Conservation (phyloP, 2,888 invertebrate genomes). For the Sesia bembeciformis region DNA sequence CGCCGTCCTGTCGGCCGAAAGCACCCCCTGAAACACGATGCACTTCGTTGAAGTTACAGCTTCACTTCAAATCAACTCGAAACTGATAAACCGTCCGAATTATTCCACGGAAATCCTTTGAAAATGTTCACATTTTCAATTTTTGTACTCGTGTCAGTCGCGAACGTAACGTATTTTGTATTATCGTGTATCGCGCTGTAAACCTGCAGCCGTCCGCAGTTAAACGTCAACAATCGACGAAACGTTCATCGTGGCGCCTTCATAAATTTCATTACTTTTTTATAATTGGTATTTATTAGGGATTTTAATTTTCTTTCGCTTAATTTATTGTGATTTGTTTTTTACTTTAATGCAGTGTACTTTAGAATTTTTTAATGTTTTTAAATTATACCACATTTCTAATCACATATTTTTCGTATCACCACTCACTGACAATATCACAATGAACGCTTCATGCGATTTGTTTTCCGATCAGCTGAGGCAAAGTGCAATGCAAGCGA, state of each 20-base stretch:
- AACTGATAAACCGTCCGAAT: background rate
- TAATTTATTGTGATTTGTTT: background rate
- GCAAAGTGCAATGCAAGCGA: conserved; percentile 32
- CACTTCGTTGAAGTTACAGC: conserved; percentile 35
- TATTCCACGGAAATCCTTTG: background rate
- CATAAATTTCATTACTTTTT: conserved; percentile 9
- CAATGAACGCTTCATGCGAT: conserved; percentile 42
- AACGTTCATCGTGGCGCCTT: conserved; percentile 43
- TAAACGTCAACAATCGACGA: conserved; percentile 53
- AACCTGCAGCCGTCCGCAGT: conserved; percentile 34
- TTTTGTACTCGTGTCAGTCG: background rate
- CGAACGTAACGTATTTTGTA: conserved; percentile 14
- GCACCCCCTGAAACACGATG: conserved; percentile 76
- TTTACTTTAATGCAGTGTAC: background rate
- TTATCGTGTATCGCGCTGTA: conserved; percentile 47
- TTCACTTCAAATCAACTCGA: background rate
- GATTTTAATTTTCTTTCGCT: background rate
- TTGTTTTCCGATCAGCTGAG: conserved; percentile 46
- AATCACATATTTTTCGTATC: background rate
- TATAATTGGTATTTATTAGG: conserved; percentile 9
- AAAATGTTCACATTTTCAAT: background rate
- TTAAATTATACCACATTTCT: background rate
- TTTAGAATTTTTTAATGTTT: background rate
- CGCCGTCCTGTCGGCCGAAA: conserved; percentile 82
- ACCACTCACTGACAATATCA: conserved; percentile 1